Base-by-base conservation (phyloP, 2,797 vertebrate species). In the Neostethus bicornis region DNA sequence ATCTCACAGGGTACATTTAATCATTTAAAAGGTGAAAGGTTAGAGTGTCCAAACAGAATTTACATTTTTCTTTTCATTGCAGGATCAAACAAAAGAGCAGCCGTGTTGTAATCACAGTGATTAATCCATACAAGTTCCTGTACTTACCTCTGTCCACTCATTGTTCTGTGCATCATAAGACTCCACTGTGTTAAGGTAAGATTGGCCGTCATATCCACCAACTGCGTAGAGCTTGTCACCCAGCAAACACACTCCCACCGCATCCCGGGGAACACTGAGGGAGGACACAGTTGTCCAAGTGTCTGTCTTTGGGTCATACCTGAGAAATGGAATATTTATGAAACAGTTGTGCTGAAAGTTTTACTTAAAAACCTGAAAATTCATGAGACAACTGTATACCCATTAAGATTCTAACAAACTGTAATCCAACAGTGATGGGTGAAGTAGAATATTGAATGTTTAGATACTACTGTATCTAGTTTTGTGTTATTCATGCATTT, bases 251-350 rank as follows among this genome's bases (percentile, higher is more conserved):
- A 97, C 91, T 0, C 95, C 97, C 32, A 97, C 95, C 0, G 96
- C 96, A 12, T 98, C 96, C 29, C 96, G 91, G 4, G 96, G 92
- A 17, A 98, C 85, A 0, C 94, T 94, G 80, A 99, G 90, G 0
- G 96, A 94, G 1, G 96, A 93, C 69, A 97, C 94, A 0, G 94
- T 96, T 38, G 96, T 97, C 96, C 97, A 99, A 0, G 93, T 93
- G 55, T 99, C 96, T 0, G 92, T 95, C 90, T 98, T 99, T 71
- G 96, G 96, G 69, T 98, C 95, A 72, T 98, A 99, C 86, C 96
- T 99, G 77, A 29, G n/a, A 77, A 80, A 54, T 17, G 14, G 19
- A 72, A 62, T 17, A 43, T 29, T 21, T 1, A 12, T 38, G 17
- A 37, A 39, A 44, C 14, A 6, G 34, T 9, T 41, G 14, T 2